Base-by-base conservation (phyloP, 2,888 invertebrate species). In the Myopa testacea region DNA sequence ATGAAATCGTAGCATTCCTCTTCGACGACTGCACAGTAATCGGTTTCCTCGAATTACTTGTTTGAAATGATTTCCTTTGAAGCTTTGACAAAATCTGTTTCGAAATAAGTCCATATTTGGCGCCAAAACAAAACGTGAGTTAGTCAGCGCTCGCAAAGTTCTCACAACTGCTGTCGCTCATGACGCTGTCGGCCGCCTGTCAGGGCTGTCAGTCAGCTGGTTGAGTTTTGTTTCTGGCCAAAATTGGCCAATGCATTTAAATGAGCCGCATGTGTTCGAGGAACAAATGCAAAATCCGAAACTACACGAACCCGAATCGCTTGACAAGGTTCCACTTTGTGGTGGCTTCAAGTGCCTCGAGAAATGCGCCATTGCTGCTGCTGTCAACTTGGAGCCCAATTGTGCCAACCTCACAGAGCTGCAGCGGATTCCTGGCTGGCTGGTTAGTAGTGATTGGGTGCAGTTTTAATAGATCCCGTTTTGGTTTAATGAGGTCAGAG, bases 401-500 rank as follows among this genome's bases (percentile, higher is more conserved):
- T 50, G 50, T 2, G 50, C 26, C 50, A 14, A 14, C 50, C 50
- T 2, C 50, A 50, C 8, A 50, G 1, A 50, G 50, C 50, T 50
- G 50, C 1, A 50, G 14, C 50, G 14, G 14, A n/a, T 62, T 62
- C 26, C 26, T 26, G 26, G 26, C 26, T 26, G 26, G 26, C 26
- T 26, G 26, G 26, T 26, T 1, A 26, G 26, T 26, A 26, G 26
- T 63, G n/a, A 19, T 19, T 10, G 37, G 74, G 74, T 65, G 74
- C 65, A 67, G 73, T 73, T 10, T 58, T 71, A 38, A 58, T 37
- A 14, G 16, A 40, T 5, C 40, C 40, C 67, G 12, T 75, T 75
- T 75, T 75, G 65, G 74, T 67, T 65, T 65, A 75, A 75, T 75
- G 65, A 75, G 74, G 65, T 52, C 74, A 65, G 37, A 65, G 74